These are phyloP conservation scores for Drosophila vallismaia DNA, from an alignment of 2,888 invertebrate species.

Conservation along the genomic window DNA sequence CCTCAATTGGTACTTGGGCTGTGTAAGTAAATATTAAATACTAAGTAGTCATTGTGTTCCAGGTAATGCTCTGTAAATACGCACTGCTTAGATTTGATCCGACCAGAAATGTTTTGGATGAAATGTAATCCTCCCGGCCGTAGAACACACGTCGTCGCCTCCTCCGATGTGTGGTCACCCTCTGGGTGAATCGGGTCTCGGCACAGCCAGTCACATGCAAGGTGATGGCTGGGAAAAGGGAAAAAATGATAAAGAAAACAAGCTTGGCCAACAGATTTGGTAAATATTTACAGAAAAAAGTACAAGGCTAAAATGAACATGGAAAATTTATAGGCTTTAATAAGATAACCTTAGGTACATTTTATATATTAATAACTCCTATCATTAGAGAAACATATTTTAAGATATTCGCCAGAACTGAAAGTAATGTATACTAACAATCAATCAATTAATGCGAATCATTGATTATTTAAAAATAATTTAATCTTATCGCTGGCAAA, in stretches of 20 bases:
- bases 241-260: slow-evolving; percentile 5
- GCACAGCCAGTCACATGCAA: slow-evolving; percentile 67
- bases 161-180: slow-evolving; percentile 11
- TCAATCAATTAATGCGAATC: slow-evolving; percentile 24
- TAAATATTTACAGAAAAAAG: slow-evolving; percentile 1
- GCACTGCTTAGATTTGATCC: slow-evolving; percentile 81
- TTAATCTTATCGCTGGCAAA: slow-evolving; percentile 40
- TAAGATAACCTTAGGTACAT: not conserved
- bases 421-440: not conserved
- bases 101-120: slow-evolving; percentile 83
- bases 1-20: slow-evolving; percentile 77
- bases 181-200: slow-evolving; percentile 64
- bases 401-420: not conserved
- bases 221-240: slow-evolving; percentile 49
- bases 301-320: not conserved
- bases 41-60: not conserved
- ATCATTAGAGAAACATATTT: not conserved
- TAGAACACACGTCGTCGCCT: slow-evolving; percentile 32
- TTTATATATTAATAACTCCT: too few species aligned
- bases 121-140: slow-evolving; percentile 83
- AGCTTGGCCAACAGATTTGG: not conserved
- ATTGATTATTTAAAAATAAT: slow-evolving; percentile 39
- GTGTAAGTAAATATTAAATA: not conserved
- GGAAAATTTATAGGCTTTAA: not conserved
- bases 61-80: slow-evolving; percentile 48